phyloP scores from a whole-genome alignment of 2,888 invertebrate species.

The Sepiola atlantica region DNA sequence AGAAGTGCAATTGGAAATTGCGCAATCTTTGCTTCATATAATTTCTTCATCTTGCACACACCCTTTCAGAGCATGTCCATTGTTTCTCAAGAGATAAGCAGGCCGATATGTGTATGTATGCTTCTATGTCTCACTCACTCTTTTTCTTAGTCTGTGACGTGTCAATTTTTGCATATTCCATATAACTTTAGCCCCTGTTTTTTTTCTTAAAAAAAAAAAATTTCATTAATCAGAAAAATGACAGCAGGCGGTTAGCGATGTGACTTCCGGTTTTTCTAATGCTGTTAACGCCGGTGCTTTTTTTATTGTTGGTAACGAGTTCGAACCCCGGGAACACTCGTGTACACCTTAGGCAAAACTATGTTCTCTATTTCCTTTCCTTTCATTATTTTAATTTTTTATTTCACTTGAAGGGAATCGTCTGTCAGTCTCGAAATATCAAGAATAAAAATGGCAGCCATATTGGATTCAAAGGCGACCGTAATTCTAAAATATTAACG shows the following conservation, averaged over 20 bases:
- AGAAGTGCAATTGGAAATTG: no score
- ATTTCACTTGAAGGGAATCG: not conserved
- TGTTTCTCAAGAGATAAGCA: no score
- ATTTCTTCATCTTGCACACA: no score
- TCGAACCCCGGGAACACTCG: constrained; percentile 6
- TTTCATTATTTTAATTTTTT: not conserved
- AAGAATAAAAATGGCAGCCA: not conserved
- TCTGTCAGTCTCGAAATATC: not conserved
- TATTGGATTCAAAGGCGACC: not conserved
- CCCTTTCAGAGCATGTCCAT: no score
- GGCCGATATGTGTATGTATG: not conserved
- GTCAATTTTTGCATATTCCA: not conserved
- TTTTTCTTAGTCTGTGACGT: not conserved
- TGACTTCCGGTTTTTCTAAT: not conserved
- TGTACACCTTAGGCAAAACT: not conserved
- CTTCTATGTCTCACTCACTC: not conserved
- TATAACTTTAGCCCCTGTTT: not conserved
- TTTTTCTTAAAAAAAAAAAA: not conserved
- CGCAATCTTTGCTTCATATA: no score
- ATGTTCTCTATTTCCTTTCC: no score
- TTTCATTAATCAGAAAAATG: not conserved
- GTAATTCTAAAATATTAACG: no score
- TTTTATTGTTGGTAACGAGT: constrained; percentile 16
- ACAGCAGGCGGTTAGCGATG: constrained; percentile 4
- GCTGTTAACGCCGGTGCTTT: not conserved